These are phyloP conservation scores for Dryobota labecula DNA, from an alignment of 2,888 invertebrate species.

Conservation along the genomic window DNA sequence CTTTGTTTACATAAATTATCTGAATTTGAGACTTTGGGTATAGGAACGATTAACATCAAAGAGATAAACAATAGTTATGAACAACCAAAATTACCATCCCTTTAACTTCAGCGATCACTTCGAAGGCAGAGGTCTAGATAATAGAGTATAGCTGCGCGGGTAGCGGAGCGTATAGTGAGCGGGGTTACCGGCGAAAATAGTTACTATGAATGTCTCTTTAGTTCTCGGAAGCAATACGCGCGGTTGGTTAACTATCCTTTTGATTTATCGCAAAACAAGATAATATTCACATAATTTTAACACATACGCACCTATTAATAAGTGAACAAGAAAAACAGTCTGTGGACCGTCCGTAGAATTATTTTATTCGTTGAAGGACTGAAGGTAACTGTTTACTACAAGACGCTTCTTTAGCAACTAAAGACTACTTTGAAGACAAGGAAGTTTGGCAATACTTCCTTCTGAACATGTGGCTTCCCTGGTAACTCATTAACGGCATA, in stretches of 20 bases:
- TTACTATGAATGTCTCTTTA: background rate
- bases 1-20: too few relatives aligned
- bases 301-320: background rate
- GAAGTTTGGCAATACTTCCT: too few relatives aligned
- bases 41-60: conserved; percentile 18
- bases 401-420: background rate
- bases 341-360: background rate
- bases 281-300: background rate
- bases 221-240: background rate
- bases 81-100: conserved; percentile 21
- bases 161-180: background rate
- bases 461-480: too few relatives aligned
- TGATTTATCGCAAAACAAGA: background rate
- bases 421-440: too few relatives aligned
- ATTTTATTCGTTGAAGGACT: background rate
- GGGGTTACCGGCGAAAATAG: too few relatives aligned
- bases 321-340: background rate
- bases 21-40: too few relatives aligned
- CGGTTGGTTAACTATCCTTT: background rate
- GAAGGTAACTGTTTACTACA: background rate
- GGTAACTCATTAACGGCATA: too few relatives aligned
- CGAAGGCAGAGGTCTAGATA: background rate
- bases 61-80: conserved; percentile 38
- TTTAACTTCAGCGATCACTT: conserved; percentile 9
- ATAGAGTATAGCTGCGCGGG: background rate